Percentiles rank a stretch among this genome's conserved stretches.
Conservation (phyloP, 2,797 vertebrate genomes). For the Spinibarbus caldwelli region DNA sequence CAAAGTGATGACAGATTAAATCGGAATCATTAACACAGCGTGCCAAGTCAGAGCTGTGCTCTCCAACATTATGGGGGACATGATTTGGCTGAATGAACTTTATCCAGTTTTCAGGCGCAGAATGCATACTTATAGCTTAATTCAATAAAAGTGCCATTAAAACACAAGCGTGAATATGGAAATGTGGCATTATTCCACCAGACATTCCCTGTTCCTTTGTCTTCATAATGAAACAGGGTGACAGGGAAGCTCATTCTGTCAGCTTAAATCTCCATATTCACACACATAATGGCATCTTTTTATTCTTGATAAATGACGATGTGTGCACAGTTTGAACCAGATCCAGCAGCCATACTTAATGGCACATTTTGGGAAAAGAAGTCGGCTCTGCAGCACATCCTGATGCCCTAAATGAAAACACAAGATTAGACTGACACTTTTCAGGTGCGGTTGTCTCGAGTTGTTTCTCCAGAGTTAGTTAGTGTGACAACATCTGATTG, state of each 20-base stretch:
- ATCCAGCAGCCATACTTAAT: constrained; percentile 26
- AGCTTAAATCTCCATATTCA: constrained; percentile 36
- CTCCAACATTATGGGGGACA: constrained; percentile 42
- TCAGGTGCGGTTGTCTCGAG: constrained; percentile 11
- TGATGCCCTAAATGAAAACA: constrained; percentile 3
- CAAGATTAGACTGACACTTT: constrained; percentile 27
- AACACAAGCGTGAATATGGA: constrained; percentile 41
- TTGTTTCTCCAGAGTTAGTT: constrained; percentile 35
- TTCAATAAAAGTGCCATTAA: constrained; percentile 48
- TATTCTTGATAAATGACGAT: constrained; percentile 24
- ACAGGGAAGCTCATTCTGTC: constrained; percentile 36
- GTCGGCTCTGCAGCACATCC: not conserved
- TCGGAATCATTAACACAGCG: constrained; percentile 76
- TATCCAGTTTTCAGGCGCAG: constrained; percentile 33
- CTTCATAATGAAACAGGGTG: constrained; percentile 45
- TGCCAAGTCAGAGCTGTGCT: constrained; percentile 66
- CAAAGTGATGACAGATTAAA: constrained; percentile 87
- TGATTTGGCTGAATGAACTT: constrained; percentile 53
- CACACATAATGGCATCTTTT: constrained; percentile 44
- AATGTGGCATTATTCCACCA: constrained; percentile 47
- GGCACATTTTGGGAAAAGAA: not conserved
- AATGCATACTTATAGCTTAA: constrained; percentile 55
- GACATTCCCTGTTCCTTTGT: constrained; percentile 39
- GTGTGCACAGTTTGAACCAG: constrained; percentile 37
- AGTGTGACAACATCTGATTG: constrained; percentile 30